Base-by-base conservation (phyloP, 2,797 vertebrate species). In the Acropternis orthonyx region DNA sequence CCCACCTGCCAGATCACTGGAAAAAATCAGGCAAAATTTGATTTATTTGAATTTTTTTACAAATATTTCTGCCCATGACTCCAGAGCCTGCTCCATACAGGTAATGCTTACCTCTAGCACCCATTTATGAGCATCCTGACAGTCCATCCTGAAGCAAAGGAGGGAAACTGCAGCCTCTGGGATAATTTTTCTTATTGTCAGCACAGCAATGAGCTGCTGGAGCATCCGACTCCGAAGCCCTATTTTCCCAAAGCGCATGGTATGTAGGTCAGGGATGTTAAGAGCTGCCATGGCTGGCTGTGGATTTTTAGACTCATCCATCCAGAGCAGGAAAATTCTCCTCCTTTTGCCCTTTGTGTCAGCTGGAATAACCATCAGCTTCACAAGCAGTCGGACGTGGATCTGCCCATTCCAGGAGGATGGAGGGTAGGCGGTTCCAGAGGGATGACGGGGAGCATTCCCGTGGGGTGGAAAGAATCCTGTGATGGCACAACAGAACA, bases 251-350 rank as follows among this genome's bases (percentile, higher is more conserved):
- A 74, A 58, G 90, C 91, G 61, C 41, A 30, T 0, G 66, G 55
- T 85, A 85, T 87, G 84, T 95, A 93, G 96, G 96, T 94, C 96
- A 96, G 88, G 91, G 93, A 72, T 90, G 90, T 79, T 87, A 88
- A 89, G 91, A 92, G 89, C 93, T 89, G 81, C 88, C 61, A 24
- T 91, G 32, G 77, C 77, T 59, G 75, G 79, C 85, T 86, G 85
- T 76, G 91, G 91, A 80, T 92, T 91, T 92, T 92, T 55, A 79
- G 78, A 55, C 58, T 83, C 93, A 88, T 93, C 89, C 93, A 92
- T 59, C 89, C 89, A 74, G 65, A 85, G 94, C 68, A 71, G 83
- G 86, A 71, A 48, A 56, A 83, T 77, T 88, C 95, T 78, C 69
- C 81, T 91, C 85, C 72, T 72, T 71, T 84, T 91, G 93, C 96